Evolutionary conservation across 2,113 vertebrate species (phyloP).

Genomic region (Accipiter virgatus): DNA sequence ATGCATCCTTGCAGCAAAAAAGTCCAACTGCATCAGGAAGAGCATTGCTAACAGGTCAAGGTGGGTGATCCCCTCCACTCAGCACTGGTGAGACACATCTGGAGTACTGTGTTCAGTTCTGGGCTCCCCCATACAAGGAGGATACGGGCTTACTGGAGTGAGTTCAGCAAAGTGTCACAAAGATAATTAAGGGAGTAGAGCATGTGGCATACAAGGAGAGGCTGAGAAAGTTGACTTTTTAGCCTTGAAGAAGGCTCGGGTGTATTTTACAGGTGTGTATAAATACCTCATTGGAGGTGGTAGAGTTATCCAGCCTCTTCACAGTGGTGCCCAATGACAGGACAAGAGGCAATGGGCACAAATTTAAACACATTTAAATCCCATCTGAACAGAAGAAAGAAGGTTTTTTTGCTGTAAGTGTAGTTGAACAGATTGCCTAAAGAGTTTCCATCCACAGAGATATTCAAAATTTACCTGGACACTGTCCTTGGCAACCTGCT

Average conservation of each 20-base stretch:
- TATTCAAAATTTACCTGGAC: background rate
- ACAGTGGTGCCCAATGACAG: background rate
- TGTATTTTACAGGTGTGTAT: background rate
- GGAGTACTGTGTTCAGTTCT: background rate
- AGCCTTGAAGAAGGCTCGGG: background rate
- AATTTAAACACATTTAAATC: background rate
- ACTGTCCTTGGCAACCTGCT: background rate
- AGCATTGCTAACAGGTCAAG: background rate
- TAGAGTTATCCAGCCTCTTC: background rate
- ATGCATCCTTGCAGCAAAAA: background rate
- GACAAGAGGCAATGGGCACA: background rate
- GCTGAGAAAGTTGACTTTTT: background rate
- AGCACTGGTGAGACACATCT: background rate
- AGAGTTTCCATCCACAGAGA: background rate
- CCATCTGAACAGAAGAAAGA: background rate
- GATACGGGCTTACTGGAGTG: background rate
- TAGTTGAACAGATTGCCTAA: background rate
- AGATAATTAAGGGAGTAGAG: background rate
- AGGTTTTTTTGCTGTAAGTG: background rate
- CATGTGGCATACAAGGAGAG: background rate
- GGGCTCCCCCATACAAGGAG: background rate
- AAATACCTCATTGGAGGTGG: background rate
- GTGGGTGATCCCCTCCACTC: background rate
- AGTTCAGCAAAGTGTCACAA: background rate
- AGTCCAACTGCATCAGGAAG: background rate